Base-by-base conservation (phyloP, 1,140 invertebrate genomes). In the Chelonus insularis region DNA sequence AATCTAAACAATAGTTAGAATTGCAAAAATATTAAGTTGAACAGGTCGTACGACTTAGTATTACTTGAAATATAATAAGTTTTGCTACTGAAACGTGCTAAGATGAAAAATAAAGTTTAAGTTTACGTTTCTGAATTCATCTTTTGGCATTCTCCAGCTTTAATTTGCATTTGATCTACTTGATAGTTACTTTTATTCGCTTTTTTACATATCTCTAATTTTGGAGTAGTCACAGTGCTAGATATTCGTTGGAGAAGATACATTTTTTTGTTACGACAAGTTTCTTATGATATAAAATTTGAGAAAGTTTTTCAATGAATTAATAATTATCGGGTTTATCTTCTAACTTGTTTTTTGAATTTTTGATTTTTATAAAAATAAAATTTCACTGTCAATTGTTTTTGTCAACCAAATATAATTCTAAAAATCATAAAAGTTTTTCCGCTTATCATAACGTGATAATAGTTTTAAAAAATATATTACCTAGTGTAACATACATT, bases 51-150 rank as follows among this genome's bases (percentile, higher is more conserved):
- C 50, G 18, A 37, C 29, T 47, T 45, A 20, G 54, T 69, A 69
- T 63, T 63, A 71, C 67, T 69, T 68, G 54, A 59, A 64, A 68
- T 70, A 66, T 70, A 70, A 71, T 70, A 67, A 72, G 65, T 65
- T 51, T 32, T 39, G 8, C 11, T 2, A 39, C 36, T 14, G 9
- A n/a, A 9, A 14, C 12, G 36, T n/a, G 36, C 2, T 39, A 11
- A 3, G 36, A 39, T 14, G 36, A 39, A 39, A 39, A 39, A 39
- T 14, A 39, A 9, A 39, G 3, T 39, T 39, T 3, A 11, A 39
- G 36, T 39, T 39, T 9, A 39, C 36, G 36, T 39, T 3, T 29
- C 4, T 23, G 36, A 57, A 54, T 57, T 21, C 37, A 23, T 52
- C 60, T 55, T 55, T 56, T 39, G 51, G 20, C 60, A 54, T 51